These are phyloP conservation scores for Cepaea hortensis DNA, from an alignment of 2,888 invertebrate species.

Conservation along the genomic window DNA sequence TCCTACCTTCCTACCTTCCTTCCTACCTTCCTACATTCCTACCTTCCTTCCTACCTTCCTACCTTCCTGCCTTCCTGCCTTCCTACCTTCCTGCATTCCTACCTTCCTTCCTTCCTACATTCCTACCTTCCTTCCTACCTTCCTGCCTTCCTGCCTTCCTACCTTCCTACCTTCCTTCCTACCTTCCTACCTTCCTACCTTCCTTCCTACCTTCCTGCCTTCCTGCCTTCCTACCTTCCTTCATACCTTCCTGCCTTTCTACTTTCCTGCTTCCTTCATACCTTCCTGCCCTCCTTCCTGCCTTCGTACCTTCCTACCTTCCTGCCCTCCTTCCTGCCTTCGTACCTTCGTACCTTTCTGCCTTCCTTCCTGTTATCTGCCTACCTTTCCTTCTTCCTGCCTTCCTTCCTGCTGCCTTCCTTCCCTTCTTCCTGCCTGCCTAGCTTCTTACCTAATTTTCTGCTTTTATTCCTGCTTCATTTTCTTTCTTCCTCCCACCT, in stretches of 20 bases:
- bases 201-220: no score
- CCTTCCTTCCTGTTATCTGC: not conserved
- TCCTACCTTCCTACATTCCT: not conserved
- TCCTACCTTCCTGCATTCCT: not conserved
- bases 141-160: no score
- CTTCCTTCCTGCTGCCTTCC: not conserved
- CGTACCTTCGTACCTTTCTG: not conserved
- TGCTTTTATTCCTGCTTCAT: not conserved
- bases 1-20: conserved; percentile 24
- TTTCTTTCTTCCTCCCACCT: not conserved
- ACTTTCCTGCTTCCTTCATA: not conserved
- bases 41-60: not conserved
- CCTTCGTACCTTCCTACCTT: not conserved
- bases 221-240: no score
- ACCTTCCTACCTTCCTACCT: no score
- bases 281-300: not conserved
- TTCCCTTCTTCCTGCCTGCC: not conserved
- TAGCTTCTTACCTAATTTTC: not conserved
- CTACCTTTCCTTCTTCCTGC: not conserved
- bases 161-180: no score
- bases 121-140: no score
- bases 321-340: not conserved
- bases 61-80: not conserved
- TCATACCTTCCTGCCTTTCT: no score
- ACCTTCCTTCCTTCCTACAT: no score